A percentile compares a stretch with the other conserved stretches of the same genome.
Conservation (phyloP, 2,113 vertebrate genomes). For the Actinemys pallida region DNA sequence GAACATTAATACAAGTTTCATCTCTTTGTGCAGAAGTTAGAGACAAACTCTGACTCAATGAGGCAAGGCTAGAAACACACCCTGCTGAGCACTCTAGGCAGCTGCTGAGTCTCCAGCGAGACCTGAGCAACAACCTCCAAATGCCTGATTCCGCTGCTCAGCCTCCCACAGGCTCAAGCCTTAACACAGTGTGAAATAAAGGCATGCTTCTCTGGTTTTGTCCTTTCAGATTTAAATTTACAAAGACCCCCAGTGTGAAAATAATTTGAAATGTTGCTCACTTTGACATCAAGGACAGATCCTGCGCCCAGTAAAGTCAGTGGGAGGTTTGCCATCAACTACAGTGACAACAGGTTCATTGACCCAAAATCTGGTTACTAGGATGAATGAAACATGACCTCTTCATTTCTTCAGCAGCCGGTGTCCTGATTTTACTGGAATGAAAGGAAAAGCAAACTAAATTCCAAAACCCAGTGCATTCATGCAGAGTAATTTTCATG, state of each 20-base stretch:
- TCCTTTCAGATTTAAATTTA: neutral
- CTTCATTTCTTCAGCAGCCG: neutral
- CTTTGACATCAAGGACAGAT: neutral
- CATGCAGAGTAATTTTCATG: neutral
- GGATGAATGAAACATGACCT: neutral
- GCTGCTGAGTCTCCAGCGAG: neutral
- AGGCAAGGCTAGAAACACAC: neutral
- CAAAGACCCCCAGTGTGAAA: neutral
- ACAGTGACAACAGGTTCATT: neutral
- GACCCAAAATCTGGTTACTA: neutral
- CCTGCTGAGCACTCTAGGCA: neutral
- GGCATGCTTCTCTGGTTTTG: neutral
- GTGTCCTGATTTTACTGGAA: neutral
- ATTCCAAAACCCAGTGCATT: neutral
- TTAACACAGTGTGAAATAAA: neutral
- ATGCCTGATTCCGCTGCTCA: neutral
- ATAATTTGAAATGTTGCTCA: neutral
- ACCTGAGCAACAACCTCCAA: neutral
- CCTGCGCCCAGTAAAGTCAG: neutral
- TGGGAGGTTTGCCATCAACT: neutral
- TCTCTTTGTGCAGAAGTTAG: neutral
- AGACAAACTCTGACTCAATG: neutral
- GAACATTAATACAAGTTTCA: neutral
- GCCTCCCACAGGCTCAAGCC: neutral
- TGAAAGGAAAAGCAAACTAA: neutral